Base-by-base conservation (phyloP, 2,888 invertebrate species). In the Labia minor region DNA sequence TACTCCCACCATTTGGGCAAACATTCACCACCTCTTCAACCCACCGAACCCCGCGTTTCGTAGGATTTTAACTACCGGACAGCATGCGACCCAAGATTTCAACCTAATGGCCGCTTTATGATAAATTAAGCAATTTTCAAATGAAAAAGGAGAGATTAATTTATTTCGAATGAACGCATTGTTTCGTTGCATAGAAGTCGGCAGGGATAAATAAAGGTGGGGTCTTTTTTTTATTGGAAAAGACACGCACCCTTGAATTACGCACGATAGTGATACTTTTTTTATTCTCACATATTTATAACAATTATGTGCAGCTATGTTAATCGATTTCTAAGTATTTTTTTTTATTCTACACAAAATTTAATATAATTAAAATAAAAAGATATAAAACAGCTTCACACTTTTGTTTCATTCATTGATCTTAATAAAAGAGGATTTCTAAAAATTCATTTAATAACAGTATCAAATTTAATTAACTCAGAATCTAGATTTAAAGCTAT, bases 31-130 rank as follows among this genome's bases (percentile, higher is more conserved):
- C 49, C 49, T 6, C 26, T 26, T 8, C 26, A 26, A 3, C 49
- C n/a, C 49, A 11, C 4, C n/a, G 6, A 4, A 11, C 49, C 49
- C 49, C 49, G 6, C 8, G 3, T 3, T 16, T 2, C 8, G 2
- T 49, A 10, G 2, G 16, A 14, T 11, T 16, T 49, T 49, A 49
- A 49, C 49, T 11, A 14, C 49, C 49, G 49, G 49, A 49, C 49
- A 49, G 49, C 49, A 49, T 49, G 49, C 49, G 49, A 49, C 49
- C 49, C 49, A 49, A 49, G 49, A 49, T 49, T 49, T 49, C 49
- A 49, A 49, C 49, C 49, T 49, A 49, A 49, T 49, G 49, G 49
- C 49, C 49, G 49, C 49, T 49, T 49, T 49, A 49, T 49, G 49
- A 49, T 49, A 49, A 49, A 49, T 49, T 49, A 49, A 49, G 49